These are phyloP conservation scores for Rhynchonycteris naso DNA, from an alignment of 2,797 vertebrate genomes.

Conservation along the genomic window DNA sequence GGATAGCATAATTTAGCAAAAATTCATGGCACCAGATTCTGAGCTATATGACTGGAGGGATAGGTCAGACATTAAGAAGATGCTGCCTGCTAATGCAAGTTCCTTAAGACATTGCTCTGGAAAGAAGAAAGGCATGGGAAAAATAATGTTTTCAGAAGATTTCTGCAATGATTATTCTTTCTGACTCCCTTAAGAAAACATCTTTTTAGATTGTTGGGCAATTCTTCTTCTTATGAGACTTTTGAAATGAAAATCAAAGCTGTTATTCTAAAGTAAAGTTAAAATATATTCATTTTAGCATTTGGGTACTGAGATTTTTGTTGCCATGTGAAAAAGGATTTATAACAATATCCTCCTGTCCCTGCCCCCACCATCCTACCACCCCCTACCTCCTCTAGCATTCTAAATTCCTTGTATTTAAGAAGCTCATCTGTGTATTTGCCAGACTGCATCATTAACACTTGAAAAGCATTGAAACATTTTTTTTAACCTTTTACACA, in stretches of 20 bases:
- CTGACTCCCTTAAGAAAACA: conserved; percentile 42
- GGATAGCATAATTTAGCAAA: conserved; percentile 94
- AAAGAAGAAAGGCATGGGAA: conserved; percentile 78
- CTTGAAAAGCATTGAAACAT: conserved; percentile 37
- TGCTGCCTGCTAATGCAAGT: conserved; percentile 87
- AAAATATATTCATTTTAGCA: conserved; percentile 43
- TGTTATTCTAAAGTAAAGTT: conserved; percentile 39
- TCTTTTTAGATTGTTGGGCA: conserved; percentile 8
- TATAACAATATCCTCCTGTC: not conserved
- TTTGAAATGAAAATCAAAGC: conserved; percentile 57
- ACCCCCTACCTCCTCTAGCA: not conserved
- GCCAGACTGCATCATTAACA: conserved; percentile 45
- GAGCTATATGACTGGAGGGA: conserved; percentile 89
- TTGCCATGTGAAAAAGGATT: conserved; percentile 60
- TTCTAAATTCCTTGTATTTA: conserved; percentile 55
- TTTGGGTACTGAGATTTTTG: conserved; percentile 55
- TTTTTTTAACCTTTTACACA: conserved; percentile 55
- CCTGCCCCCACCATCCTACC: accelerated
- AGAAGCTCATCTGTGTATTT: conserved; percentile 43
- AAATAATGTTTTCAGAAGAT: not conserved
- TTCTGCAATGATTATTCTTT: not conserved
- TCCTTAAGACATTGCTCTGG: conserved; percentile 86
- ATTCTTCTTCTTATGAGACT: not conserved
- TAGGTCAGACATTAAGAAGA: conserved; percentile 89
- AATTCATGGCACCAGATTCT: conserved; percentile 90